Conservation (phyloP, 1,140 invertebrate species). For the Hyphantria cunea region DNA sequence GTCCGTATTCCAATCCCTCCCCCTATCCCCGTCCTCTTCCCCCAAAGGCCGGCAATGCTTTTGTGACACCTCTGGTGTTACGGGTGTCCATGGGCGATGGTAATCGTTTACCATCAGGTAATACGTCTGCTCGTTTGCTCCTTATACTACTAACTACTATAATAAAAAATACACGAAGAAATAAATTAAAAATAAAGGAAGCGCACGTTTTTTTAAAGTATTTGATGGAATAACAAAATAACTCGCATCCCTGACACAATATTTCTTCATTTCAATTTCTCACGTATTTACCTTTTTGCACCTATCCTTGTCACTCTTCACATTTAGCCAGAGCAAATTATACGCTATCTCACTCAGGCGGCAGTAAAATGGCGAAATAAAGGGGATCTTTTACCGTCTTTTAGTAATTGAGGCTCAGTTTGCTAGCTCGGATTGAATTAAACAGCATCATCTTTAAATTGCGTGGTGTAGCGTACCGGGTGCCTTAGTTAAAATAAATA, state of each 20-base stretch:
- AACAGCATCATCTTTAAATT: conserved; percentile 27
- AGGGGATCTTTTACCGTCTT: conserved; percentile 31
- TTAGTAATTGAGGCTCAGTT: conserved; percentile 34
- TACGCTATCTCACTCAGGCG: conserved; percentile 31
- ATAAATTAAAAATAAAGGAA: neutral
- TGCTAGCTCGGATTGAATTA: conserved; percentile 30
- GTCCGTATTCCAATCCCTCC: too few species aligned
- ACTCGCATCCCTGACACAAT: conserved; percentile 41
- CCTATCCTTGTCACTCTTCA: conserved; percentile 17
- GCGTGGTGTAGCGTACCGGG: neutral
- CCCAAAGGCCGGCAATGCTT: too few species aligned
- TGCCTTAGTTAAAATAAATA: neutral
- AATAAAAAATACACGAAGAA: neutral
- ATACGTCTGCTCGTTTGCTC: too few species aligned
- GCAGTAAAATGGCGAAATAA: conserved; percentile 22
- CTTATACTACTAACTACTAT: too few species aligned
- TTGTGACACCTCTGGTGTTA: too few species aligned
- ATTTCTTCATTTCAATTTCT: conserved; percentile 50
- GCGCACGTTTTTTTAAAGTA: too few species aligned
- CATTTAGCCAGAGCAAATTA: conserved; percentile 12
- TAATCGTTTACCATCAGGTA: too few species aligned
- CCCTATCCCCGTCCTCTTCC: too few species aligned
- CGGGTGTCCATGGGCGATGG: too few species aligned
- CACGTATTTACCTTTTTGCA: conserved; percentile 44
- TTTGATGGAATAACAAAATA: conserved; percentile 7